Conservation (phyloP, 37 sponge, comb jelly and placozoan genomes). For the Spongilla lacustris region DNA sequence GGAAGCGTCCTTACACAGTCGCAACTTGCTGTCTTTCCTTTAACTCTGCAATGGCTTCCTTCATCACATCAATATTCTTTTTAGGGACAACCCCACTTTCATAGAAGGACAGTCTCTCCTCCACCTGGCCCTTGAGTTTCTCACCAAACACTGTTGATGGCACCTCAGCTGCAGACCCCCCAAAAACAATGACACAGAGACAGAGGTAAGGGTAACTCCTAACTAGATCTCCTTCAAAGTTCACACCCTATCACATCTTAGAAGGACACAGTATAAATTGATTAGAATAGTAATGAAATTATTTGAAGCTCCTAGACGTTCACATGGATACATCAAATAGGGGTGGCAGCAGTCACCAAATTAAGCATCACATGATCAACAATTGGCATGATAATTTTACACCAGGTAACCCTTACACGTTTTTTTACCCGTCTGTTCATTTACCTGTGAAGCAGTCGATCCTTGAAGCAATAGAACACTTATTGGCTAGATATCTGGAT, state of each 20-base stretch:
- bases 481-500: slow-evolving; percentile 97
- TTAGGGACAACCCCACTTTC: slow-evolving; percentile 91
- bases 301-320: not conserved
- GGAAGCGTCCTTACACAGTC: slow-evolving; percentile 1
- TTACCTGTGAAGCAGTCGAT: slow-evolving; percentile 97
- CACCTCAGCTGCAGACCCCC: slow-evolving; percentile 48
- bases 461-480: slow-evolving; percentile 97
- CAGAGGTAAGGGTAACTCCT: not conserved
- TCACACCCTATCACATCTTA: not conserved
- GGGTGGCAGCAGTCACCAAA: not conserved
- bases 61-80: slow-evolving; percentile 96
- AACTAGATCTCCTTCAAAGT: not conserved
- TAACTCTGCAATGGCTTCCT: slow-evolving; percentile 81
- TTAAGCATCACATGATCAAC: not conserved
- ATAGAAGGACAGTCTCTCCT: slow-evolving; percentile 94
- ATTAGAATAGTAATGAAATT: not conserved
- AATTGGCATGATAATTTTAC: too few relatives aligned
- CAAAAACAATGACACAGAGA: not conserved
- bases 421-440: not conserved
- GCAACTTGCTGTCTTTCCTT: slow-evolving; percentile 41
- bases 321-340: not conserved
- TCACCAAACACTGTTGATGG: slow-evolving; percentile 87
- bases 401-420: not conserved
- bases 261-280: not conserved
- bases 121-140: slow-evolving; percentile 95